These are phyloP conservation scores for Coleophora flavipennella DNA, from an alignment of 2,888 invertebrate genomes.

Conservation along the genomic window DNA sequence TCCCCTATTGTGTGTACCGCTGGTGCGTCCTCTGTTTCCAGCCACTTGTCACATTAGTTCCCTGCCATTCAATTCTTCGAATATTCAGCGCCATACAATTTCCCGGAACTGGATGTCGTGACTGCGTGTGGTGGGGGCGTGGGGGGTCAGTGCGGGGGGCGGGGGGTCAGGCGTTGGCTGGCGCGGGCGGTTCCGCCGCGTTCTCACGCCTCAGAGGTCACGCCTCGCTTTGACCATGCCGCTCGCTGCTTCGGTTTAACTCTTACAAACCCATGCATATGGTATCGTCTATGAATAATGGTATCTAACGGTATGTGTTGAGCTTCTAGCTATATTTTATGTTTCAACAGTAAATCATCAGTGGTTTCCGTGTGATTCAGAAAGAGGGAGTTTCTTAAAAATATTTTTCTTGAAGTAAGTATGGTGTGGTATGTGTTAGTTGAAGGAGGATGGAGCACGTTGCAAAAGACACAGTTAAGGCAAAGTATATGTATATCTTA, in stretches of 20 bases:
- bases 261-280: not conserved
- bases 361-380: not conserved
- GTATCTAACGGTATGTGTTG: not conserved
- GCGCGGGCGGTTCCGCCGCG: slow-evolving; percentile 41
- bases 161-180: slow-evolving; percentile 21
- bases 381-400: not conserved
- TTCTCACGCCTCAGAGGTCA: slow-evolving; percentile 69
- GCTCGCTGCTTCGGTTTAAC: slow-evolving; percentile 19
- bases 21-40: no score
- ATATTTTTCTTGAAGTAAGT: no score
- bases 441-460: no score
- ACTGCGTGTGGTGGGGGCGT: slow-evolving; percentile 21
- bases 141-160: slow-evolving; percentile 26
- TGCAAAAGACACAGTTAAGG: no score
- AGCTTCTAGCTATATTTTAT: slow-evolving; percentile 3
- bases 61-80: no score
- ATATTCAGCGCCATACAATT: not conserved
- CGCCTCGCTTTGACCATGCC: slow-evolving; percentile 63
- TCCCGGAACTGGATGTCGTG: slow-evolving; percentile 16
- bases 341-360: not conserved
- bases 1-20: no score
- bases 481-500: no score
- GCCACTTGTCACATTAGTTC: not conserved
- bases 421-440: no score
- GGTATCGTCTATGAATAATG: not conserved